Evolutionary conservation across 1,140 invertebrate genomes (phyloP).

Genomic region (Musca vetustissima): DNA sequence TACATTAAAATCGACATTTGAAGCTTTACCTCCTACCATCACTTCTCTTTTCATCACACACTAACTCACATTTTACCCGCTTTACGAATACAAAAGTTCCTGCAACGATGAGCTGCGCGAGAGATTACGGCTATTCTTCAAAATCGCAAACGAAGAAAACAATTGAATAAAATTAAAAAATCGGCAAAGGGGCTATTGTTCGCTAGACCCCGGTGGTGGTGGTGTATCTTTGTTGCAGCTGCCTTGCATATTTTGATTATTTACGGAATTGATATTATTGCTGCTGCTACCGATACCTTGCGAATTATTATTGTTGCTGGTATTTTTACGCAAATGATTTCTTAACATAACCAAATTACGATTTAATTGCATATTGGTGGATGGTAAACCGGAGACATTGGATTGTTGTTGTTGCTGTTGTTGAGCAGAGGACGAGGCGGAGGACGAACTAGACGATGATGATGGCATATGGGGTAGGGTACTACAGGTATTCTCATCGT

Average conservation of each 20-base stretch:
- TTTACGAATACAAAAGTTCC: too few species aligned
- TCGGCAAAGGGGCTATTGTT: slow-evolving; percentile 11
- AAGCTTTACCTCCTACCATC: too few species aligned
- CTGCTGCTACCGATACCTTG: slow-evolving; percentile 17
- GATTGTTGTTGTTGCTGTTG: slow-evolving; percentile 18
- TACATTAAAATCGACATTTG: too few species aligned
- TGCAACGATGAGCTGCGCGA: neutral
- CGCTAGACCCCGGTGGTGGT: neutral
- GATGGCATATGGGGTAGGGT: slow-evolving; percentile 46
- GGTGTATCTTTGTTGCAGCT: neutral
- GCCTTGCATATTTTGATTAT: neutral
- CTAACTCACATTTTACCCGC: too few species aligned
- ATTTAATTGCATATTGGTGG: slow-evolving; percentile 38
- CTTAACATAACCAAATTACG: slow-evolving; percentile 51
- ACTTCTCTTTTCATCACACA: too few species aligned
- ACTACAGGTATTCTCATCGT: slow-evolving; percentile 41
- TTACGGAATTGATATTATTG: neutral
- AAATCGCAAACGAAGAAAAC: neutral
- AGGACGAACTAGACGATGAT: slow-evolving; percentile 32
- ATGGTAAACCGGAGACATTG: slow-evolving; percentile 34
- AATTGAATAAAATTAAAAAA: too few species aligned
- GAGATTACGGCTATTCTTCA: neutral
- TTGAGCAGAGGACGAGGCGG: neutral
- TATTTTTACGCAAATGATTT: slow-evolving; percentile 53
- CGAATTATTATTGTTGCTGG: slow-evolving; percentile 26